Evolutionary conservation across 1,140 invertebrate genomes (phyloP).

Genomic region (Antheraea mylitta): DNA sequence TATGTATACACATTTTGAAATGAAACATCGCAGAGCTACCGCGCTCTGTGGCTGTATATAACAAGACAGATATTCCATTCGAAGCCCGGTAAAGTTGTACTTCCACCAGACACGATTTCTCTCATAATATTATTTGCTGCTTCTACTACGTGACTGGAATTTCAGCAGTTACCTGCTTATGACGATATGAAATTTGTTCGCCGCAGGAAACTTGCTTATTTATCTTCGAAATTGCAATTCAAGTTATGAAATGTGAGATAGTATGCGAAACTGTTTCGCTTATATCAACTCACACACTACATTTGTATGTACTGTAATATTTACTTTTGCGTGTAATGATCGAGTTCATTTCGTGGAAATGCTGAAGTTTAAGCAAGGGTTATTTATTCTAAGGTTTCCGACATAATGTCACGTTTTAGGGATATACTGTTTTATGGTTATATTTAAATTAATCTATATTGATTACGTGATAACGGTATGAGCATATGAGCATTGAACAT

Average conservation of each 20-base stretch:
- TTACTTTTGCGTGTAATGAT: neutral
- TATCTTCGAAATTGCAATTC: slow-evolving; percentile 36
- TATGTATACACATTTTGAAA: neutral
- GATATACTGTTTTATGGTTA: too few relatives aligned
- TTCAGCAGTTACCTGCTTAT: slow-evolving; percentile 38
- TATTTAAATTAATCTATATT: too few relatives aligned
- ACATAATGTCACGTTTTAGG: too few relatives aligned
- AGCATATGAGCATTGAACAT: too few relatives aligned
- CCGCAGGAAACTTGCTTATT: slow-evolving; percentile 38
- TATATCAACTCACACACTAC: neutral
- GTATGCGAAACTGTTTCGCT: slow-evolving; percentile 6
- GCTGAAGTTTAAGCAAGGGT: neutral
- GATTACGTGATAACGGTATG: too few relatives aligned
- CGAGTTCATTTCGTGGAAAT: neutral
- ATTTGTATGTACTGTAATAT: neutral
- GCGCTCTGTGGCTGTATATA: slow-evolving; percentile 3
- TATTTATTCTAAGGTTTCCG: too few relatives aligned
- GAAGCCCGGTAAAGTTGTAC: slow-evolving; percentile 38
- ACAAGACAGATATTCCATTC: slow-evolving; percentile 21
- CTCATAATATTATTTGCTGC: slow-evolving; percentile 56
- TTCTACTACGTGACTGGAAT: slow-evolving; percentile 44
- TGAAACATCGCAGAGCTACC: neutral
- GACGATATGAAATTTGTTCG: slow-evolving; percentile 47
- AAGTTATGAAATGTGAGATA: slow-evolving; percentile 22
- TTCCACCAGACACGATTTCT: slow-evolving; percentile 43